These are phyloP conservation scores for Drosophila robusta DNA, from an alignment of 2,888 invertebrate genomes.

Conservation along the genomic window DNA sequence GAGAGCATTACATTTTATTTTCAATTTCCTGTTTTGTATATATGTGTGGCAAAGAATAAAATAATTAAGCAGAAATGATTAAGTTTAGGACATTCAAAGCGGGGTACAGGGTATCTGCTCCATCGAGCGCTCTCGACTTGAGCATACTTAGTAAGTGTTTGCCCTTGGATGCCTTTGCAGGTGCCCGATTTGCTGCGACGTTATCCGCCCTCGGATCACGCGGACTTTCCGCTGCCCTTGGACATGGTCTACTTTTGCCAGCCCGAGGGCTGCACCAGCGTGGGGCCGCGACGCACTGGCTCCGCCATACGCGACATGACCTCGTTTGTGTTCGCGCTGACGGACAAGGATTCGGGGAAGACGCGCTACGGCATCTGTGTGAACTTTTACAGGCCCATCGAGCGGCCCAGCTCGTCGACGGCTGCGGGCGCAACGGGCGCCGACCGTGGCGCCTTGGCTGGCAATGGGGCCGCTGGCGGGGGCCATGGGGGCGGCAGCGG, in stretches of 20 bases:
- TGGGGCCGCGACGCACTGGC: constrained; percentile 92
- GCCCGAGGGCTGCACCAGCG: constrained; percentile 98
- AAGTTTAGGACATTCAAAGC: too few relatives aligned
- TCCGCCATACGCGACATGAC: constrained; percentile 93
- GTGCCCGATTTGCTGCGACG: constrained; percentile 96
- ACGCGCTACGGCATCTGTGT: constrained; percentile 98
- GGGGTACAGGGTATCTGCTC: background rate
- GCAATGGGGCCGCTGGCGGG: constrained; percentile 29
- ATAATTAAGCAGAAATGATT: too few relatives aligned
- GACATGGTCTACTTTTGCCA: constrained; percentile 99
- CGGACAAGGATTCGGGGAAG: constrained; percentile 99
- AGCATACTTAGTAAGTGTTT: background rate
- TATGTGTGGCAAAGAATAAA: too few relatives aligned
- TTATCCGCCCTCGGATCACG: constrained; percentile 98
- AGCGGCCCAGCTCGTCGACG: constrained; percentile 86
- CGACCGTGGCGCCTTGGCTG: constrained; percentile 52
- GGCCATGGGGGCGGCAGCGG: constrained; percentile 52
- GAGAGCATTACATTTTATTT: too few relatives aligned
- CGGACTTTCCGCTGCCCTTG: constrained; percentile 97
- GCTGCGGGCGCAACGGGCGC: constrained; percentile 25
- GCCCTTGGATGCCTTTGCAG: constrained; percentile 85
- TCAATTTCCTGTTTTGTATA: too few relatives aligned
- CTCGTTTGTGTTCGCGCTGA: constrained; percentile 98
- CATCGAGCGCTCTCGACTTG: background rate
- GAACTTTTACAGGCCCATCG: constrained; percentile 98